Conservation (phyloP, 2,888 invertebrate genomes). For the Iselma pallidipennis region DNA sequence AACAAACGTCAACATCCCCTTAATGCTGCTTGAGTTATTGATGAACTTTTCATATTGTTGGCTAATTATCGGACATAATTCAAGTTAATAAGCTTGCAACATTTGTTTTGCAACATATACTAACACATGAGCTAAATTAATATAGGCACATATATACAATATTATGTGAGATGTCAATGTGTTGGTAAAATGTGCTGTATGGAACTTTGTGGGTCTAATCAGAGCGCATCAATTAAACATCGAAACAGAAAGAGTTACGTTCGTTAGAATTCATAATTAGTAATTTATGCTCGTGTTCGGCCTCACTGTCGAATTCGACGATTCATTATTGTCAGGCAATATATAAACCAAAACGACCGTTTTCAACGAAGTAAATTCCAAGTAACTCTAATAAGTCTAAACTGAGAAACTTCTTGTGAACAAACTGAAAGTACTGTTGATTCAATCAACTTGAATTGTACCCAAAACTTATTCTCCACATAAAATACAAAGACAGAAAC, state of each 20-base stretch:
- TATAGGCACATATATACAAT: not conserved
- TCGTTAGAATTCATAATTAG: constrained; percentile 4
- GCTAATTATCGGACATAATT: constrained; percentile 26
- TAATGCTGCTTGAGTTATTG: too few species aligned
- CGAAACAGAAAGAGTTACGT: constrained; percentile 7
- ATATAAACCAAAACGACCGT: not conserved
- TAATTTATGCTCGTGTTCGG: constrained; percentile 9
- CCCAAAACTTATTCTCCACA: not conserved
- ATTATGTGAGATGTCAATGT: not conserved
- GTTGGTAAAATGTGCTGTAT: not conserved
- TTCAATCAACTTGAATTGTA: not conserved
- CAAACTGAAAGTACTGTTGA: too few species aligned
- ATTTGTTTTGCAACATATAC: not conserved
- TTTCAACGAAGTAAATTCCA: not conserved
- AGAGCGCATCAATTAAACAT: constrained; percentile 12
- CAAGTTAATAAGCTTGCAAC: constrained; percentile 24
- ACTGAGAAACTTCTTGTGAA: too few species aligned
- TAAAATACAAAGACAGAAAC: not conserved
- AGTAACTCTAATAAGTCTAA: too few species aligned
- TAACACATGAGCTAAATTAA: not conserved
- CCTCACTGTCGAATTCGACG: not conserved
- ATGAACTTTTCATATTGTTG: not conserved
- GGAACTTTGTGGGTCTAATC: constrained; percentile 7
- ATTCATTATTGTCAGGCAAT: not conserved
- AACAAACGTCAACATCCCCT: not conserved